These are phyloP conservation scores for Astropecten irregularis DNA, from an alignment of 53 echinoderm and acorn worm species.

Conservation along the genomic window DNA sequence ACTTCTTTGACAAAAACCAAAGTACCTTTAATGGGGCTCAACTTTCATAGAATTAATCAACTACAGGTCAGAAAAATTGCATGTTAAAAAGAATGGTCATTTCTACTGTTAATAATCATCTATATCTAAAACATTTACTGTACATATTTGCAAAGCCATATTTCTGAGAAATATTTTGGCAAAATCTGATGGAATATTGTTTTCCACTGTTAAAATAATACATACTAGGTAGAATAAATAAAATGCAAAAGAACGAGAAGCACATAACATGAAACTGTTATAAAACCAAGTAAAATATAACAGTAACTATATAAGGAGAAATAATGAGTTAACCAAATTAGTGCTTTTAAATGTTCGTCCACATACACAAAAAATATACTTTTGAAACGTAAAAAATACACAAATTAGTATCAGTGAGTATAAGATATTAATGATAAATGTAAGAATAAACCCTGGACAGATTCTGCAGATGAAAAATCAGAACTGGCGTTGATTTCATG, in stretches of 20 bases:
- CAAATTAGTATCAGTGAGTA: no score
- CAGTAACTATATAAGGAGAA: neutral
- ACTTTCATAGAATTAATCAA: no score
- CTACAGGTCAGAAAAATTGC: neutral
- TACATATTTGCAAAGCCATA: slow-evolving; percentile 40
- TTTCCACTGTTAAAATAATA: neutral
- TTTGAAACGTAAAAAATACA: no score
- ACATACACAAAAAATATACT: no score
- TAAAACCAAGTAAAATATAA: neutral
- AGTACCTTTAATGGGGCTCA: no score
- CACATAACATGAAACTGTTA: slow-evolving; percentile 6
- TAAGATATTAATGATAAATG: no score
- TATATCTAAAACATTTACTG: neutral
- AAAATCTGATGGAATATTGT: neutral
- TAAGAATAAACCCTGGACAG: no score
- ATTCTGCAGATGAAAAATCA: no score
- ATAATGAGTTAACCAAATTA: neutral
- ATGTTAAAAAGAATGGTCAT: neutral
- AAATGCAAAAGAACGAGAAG: slow-evolving; percentile 7
- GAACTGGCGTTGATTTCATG: no score
- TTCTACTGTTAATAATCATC: slow-evolving; percentile 13
- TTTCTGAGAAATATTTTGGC: slow-evolving; percentile 11
- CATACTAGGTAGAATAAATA: slow-evolving; percentile 23
- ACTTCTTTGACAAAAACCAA: no score
- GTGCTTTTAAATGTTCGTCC: no score